Conservation (phyloP, 2,797 vertebrate species). For the Phaenicophaeus curvirostris region DNA sequence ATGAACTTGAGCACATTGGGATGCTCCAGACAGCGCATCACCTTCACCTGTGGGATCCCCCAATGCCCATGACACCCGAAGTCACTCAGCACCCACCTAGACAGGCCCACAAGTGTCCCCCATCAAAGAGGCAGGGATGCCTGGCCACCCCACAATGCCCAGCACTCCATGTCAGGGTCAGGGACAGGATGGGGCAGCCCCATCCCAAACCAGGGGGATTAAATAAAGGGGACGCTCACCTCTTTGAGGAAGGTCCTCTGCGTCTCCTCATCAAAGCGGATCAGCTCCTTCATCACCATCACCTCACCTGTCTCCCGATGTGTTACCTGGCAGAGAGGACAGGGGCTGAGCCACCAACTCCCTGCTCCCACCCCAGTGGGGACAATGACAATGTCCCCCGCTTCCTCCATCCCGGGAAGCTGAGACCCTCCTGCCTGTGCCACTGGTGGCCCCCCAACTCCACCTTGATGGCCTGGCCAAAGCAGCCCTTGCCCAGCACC, state of each 20-base stretch:
- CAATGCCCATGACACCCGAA: accelerated
- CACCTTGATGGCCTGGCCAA: slow-evolving; percentile 98
- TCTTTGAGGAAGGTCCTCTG: slow-evolving; percentile 97
- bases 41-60: slow-evolving; percentile 86
- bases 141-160: background rate
- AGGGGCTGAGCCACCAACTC: background rate
- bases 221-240: slow-evolving; percentile 67
- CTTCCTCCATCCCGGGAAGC: accelerated
- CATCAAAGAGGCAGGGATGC: background rate
- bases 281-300: slow-evolving; percentile 99
- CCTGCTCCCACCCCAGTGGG: accelerated
- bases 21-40: slow-evolving; percentile 97
- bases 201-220: background rate
- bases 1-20: slow-evolving; percentile 97
- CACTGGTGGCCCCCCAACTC: background rate
- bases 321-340: slow-evolving; percentile 82
- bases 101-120: accelerated
- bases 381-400: background rate
- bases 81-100: background rate
- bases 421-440: accelerated
- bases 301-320: slow-evolving; percentile 95
- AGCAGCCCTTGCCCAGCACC: slow-evolving; percentile 95
- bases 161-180: accelerated
- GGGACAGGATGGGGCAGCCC: background rate
- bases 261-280: slow-evolving; percentile 96